Conservation (phyloP, 1,140 invertebrate species). For the Phymorhynchus buccinoides region DNA sequence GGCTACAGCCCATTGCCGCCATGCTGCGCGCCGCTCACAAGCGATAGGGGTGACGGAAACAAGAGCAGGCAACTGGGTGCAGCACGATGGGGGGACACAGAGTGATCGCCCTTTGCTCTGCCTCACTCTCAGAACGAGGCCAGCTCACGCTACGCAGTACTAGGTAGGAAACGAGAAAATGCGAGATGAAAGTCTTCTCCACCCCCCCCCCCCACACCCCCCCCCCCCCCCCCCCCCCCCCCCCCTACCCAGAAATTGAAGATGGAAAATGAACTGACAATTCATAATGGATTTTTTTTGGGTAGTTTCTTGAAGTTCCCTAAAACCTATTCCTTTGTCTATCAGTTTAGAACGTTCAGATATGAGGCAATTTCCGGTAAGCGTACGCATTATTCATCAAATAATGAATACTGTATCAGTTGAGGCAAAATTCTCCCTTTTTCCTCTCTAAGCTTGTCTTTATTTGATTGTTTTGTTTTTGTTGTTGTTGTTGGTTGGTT, state of each 20-base stretch:
- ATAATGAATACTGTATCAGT: too few species aligned
- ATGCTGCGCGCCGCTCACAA: constrained; percentile 18
- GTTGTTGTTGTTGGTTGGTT: too few species aligned
- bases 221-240: too few species aligned
- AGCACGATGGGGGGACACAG: constrained; percentile 5
- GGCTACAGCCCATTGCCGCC: constrained; percentile 11
- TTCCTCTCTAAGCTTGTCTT: neutral
- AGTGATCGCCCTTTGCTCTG: constrained; percentile 20
- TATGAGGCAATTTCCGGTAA: too few species aligned
- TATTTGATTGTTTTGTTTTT: neutral
- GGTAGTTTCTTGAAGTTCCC: neutral
- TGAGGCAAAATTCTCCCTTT: neutral
- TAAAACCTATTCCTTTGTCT: neutral
- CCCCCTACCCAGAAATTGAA: neutral
- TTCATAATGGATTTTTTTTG: constrained; percentile 7
- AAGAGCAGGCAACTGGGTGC: constrained; percentile 11
- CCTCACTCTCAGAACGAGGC: neutral
- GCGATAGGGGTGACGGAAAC: constrained; percentile 28
- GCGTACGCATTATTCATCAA: too few species aligned
- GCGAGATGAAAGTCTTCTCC: constrained; percentile 27
- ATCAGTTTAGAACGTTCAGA: neutral
- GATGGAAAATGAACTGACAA: constrained; percentile 29
- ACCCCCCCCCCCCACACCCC: too few species aligned
- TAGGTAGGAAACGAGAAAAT: constrained; percentile 14
- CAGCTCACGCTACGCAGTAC: too few species aligned